Evolutionary conservation across 2,888 invertebrate genomes (phyloP).

Genomic region (Troides oblongomaculatus): DNA sequence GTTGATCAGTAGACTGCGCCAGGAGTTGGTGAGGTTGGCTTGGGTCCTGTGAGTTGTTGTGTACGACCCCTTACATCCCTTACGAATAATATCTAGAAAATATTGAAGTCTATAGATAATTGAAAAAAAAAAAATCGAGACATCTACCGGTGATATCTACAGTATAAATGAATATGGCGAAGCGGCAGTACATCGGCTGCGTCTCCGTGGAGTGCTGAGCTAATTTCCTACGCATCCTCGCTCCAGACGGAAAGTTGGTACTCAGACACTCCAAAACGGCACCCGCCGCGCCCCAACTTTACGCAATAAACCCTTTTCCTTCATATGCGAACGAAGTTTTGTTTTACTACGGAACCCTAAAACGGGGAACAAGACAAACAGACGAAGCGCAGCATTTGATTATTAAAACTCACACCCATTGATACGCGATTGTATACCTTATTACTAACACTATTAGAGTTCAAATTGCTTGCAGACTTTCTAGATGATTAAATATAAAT

Average conservation of each 20-base stretch:
- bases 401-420: conserved; percentile 29
- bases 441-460: background rate
- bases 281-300: conserved; percentile 37
- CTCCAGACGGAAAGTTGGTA: conserved; percentile 35
- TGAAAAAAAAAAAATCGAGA: no score
- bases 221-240: conserved; percentile 30
- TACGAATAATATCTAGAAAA: no score
- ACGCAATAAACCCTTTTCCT: conserved; percentile 43
- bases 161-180: background rate
- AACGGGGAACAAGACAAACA: conserved; percentile 31
- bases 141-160: background rate
- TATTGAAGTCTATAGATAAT: no score
- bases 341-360: conserved; percentile 32
- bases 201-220: background rate
- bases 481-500: background rate
- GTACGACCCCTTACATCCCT: no score
- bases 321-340: conserved; percentile 33
- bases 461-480: background rate
- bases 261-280: conserved; percentile 38
- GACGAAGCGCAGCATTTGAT: conserved; percentile 26
- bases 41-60: no score
- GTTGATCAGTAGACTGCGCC: no score
- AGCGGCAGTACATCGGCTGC: background rate
- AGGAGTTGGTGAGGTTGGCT: no score
- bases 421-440: conserved; percentile 18